Evolutionary conservation across 2,888 invertebrate species (phyloP).

Genomic region (Thysanoteuthis rhombus): DNA sequence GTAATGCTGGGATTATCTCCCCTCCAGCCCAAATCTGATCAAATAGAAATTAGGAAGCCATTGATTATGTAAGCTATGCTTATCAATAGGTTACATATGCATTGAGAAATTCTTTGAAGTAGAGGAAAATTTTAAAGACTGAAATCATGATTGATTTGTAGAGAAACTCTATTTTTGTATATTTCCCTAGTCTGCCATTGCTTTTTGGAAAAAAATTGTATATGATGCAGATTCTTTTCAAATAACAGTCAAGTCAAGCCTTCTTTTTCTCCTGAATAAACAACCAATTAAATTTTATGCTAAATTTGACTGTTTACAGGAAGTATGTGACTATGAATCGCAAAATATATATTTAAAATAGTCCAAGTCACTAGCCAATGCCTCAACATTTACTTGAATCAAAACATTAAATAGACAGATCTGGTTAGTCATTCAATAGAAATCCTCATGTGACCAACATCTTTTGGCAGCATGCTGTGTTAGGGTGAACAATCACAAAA

Average conservation of each 20-base stretch:
- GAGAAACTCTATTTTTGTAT: neutral
- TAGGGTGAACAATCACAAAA: too few species aligned
- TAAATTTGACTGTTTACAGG: neutral
- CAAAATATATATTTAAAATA: neutral
- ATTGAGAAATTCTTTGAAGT: too few species aligned
- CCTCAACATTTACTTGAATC: neutral
- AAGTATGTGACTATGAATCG: neutral
- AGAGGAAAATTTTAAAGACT: too few species aligned
- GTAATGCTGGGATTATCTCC: too few species aligned
- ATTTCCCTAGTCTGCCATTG: neutral
- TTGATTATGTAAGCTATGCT: too few species aligned
- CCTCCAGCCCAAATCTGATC: too few species aligned
- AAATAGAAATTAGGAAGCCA: too few species aligned
- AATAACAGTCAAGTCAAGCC: neutral
- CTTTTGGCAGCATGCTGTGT: too few species aligned
- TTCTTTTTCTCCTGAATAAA: neutral
- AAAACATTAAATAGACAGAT: neutral
- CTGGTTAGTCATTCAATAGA: too few species aligned
- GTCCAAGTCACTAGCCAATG: neutral
- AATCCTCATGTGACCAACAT: too few species aligned
- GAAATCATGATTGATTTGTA: too few species aligned
- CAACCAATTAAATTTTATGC: neutral
- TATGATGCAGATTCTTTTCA: neutral
- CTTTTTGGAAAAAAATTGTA: neutral
- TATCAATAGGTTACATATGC: too few species aligned